Conservation (phyloP, 2,888 invertebrate genomes). For the Argyresthia goedartella region DNA sequence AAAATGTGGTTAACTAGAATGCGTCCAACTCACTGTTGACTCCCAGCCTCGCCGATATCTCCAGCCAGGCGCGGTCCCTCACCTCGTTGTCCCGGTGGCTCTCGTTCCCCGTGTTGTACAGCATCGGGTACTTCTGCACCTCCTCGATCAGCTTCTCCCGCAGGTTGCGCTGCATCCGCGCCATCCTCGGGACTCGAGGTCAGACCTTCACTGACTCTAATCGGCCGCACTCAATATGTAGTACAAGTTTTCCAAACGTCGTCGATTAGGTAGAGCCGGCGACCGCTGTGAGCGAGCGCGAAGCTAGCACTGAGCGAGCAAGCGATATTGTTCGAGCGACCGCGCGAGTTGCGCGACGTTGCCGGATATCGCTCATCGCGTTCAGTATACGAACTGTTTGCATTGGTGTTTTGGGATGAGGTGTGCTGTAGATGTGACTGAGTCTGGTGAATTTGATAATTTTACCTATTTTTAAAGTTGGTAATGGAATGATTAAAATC, state of each 20-base stretch:
- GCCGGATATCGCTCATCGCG: neutral
- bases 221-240: neutral
- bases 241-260: neutral
- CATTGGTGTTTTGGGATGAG: neutral
- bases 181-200: too few species aligned
- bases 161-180: neutral
- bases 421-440: neutral
- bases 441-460: neutral
- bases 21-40: conserved; percentile 39
- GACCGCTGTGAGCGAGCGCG: neutral
- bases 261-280: neutral
- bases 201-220: too few species aligned
- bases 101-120: conserved; percentile 57
- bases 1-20: too few species aligned
- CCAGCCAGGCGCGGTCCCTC: conserved; percentile 55
- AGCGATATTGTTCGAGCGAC: neutral
- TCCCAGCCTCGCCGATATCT: conserved; percentile 49
- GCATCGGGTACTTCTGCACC: conserved; percentile 51
- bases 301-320: neutral
- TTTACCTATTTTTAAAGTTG: neutral
- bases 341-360: neutral
- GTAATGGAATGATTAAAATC: too few species aligned
- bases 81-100: conserved; percentile 54
- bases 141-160: conserved; percentile 54
- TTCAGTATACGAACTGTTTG: neutral